Conservation (phyloP, 1,140 invertebrate genomes). For the Agrilus planipennis region DNA sequence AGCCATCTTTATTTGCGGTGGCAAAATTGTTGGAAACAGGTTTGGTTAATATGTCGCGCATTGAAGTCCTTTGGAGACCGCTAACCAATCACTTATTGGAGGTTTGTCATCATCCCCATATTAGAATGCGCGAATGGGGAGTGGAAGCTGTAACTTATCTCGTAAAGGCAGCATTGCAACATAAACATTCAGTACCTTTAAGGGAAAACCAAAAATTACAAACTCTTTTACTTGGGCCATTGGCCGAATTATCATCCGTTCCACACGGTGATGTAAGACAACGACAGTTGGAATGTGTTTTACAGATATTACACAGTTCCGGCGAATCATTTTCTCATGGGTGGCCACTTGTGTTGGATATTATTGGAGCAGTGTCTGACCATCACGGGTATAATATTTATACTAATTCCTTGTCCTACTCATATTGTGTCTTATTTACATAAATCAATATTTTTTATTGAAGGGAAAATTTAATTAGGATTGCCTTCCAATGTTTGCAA, state of each 20-base stretch:
- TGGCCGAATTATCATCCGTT: slow-evolving; percentile 81
- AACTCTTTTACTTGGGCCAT: slow-evolving; percentile 72
- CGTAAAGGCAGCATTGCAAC: slow-evolving; percentile 82
- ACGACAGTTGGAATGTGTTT: slow-evolving; percentile 87
- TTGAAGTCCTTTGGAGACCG: slow-evolving; percentile 91
- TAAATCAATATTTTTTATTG: slow-evolving; percentile 14
- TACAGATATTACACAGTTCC: slow-evolving; percentile 83
- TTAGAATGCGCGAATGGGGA: slow-evolving; percentile 93
- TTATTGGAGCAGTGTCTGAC: slow-evolving; percentile 87
- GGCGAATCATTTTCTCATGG: slow-evolving; percentile 85
- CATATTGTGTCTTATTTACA: neutral
- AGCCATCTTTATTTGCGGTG: slow-evolving; percentile 93
- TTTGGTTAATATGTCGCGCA: slow-evolving; percentile 82
- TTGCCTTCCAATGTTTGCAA: slow-evolving; percentile 93
- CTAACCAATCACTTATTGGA: slow-evolving; percentile 93
- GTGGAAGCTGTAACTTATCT: slow-evolving; percentile 93
- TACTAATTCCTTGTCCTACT: neutral
- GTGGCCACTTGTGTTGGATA: slow-evolving; percentile 88
- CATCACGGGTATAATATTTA: slow-evolving; percentile 64
- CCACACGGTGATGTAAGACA: slow-evolving; percentile 87
- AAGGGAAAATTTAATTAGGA: slow-evolving; percentile 82
- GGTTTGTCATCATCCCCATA: slow-evolving; percentile 92
- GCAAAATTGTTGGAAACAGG: slow-evolving; percentile 95
- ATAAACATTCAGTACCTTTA: slow-evolving; percentile 72
- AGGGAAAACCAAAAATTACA: slow-evolving; percentile 81